Conservation (phyloP, 2,888 invertebrate species). For the Cataglyphis albicans region DNA sequence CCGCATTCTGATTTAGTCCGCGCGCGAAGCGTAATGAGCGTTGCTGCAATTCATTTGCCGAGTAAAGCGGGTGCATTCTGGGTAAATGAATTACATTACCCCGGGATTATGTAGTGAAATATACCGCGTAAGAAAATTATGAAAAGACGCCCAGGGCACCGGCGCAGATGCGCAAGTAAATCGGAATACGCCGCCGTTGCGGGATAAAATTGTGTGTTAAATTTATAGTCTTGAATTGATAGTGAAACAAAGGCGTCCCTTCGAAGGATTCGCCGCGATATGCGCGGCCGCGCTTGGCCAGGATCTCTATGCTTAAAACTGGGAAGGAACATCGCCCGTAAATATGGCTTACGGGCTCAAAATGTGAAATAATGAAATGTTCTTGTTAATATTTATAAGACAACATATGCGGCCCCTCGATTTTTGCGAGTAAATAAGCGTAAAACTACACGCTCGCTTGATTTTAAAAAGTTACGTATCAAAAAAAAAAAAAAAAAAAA, state of each 20-base stretch:
- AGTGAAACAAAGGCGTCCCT: slow-evolving; percentile 60
- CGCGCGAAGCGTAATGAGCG: slow-evolving; percentile 54
- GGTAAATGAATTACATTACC: slow-evolving; percentile 62
- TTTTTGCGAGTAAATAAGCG: slow-evolving; percentile 65
- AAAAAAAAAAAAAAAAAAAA: slow-evolving; percentile 15
- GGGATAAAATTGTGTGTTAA: slow-evolving; percentile 63
- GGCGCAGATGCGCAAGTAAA: slow-evolving; percentile 59
- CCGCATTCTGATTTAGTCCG: slow-evolving; percentile 45
- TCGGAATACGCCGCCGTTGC: slow-evolving; percentile 38
- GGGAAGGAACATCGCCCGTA: slow-evolving; percentile 73
- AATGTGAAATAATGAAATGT: slow-evolving; percentile 81
- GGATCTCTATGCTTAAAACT: slow-evolving; percentile 74
- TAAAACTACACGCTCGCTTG: slow-evolving; percentile 53
- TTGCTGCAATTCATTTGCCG: slow-evolving; percentile 58
- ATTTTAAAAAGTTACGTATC: slow-evolving; percentile 42
- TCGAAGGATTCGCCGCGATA: slow-evolving; percentile 47
- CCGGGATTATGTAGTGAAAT: slow-evolving; percentile 58
- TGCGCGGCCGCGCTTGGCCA: slow-evolving; percentile 44
- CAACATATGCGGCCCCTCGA: slow-evolving; percentile 61
- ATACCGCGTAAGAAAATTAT: slow-evolving; percentile 60
- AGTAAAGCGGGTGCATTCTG: slow-evolving; percentile 58
- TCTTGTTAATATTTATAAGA: slow-evolving; percentile 81
- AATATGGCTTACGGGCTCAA: slow-evolving; percentile 81
- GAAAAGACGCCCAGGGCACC: slow-evolving; percentile 53
- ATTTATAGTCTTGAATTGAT: slow-evolving; percentile 67